A percentile compares a stretch with the other conserved stretches of the same genome.
Evolutionary conservation across 2,888 invertebrate species (phyloP).

Genomic region (Drosophila flavopinicola): DNA sequence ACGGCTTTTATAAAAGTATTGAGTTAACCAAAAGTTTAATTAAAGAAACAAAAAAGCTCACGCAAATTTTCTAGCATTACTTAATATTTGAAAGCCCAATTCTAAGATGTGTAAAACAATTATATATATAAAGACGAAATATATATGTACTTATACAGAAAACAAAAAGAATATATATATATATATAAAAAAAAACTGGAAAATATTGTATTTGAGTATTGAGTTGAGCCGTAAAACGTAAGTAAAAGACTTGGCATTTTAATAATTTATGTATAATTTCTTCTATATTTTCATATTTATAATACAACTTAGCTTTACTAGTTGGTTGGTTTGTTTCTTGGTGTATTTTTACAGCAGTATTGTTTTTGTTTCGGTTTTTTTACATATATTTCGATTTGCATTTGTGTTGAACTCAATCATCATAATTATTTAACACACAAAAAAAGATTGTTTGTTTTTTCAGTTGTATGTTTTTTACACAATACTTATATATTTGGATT

Average conservation of each 20-base stretch:
- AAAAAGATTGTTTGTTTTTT: conserved; percentile 24
- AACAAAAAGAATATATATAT: conserved; percentile 31
- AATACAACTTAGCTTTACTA: conserved; percentile 73
- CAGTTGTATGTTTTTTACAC: conserved; percentile 38
- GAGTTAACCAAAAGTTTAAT: conserved; percentile 30
- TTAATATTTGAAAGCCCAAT: conserved; percentile 43
- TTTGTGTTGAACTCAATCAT: conserved; percentile 39
- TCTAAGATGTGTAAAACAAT: conserved; percentile 64
- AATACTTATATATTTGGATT: conserved; percentile 57
- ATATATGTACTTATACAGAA: conserved; percentile 55
- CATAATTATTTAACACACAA: conserved; percentile 59
- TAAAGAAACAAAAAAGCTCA: conserved; percentile 27
- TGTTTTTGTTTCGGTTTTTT: conserved; percentile 35
- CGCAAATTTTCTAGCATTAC: conserved; percentile 61
- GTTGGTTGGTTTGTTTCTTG: conserved; percentile 50
- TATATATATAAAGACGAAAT: conserved; percentile 51
- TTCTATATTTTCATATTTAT: conserved; percentile 80
- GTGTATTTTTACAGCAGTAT: conserved; percentile 39
- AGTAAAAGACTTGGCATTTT: conserved; percentile 45
- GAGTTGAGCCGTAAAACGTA: too few species aligned
- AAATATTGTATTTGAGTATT: too few species aligned
- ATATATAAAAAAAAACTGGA: conserved; percentile 2
- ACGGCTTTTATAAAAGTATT: conserved; percentile 12
- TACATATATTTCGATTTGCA: conserved; percentile 46
- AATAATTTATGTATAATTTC: conserved; percentile 77